phyloP scores from a whole-genome alignment of 2,797 vertebrate species.

The Centropyge bicolor region DNA sequence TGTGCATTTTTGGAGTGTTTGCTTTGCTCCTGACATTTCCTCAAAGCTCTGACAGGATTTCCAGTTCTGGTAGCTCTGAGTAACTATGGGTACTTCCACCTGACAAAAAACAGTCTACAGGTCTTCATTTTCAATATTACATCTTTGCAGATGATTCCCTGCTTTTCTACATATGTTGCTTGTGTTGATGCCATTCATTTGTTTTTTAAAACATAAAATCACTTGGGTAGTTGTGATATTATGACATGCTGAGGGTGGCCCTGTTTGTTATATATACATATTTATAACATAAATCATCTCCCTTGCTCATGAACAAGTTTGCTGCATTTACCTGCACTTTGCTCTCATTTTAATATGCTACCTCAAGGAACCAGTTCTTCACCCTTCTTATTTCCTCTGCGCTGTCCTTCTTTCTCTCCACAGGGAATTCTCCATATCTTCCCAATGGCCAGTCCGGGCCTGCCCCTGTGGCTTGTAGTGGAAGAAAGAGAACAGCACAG shows the following conservation, averaged over 20 bases:
- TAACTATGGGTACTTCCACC: no score
- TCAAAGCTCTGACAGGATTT: no score
- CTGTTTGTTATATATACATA: no score
- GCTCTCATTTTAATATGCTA: neutral
- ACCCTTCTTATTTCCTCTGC: neutral
- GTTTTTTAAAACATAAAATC: neutral
- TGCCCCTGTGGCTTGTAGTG: slow-evolving; percentile 19
- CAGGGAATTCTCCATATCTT: neutral
- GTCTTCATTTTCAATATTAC: no score
- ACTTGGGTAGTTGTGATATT: neutral
- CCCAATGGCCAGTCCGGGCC: neutral
- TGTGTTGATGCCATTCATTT: neutral
- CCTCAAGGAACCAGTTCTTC: neutral
- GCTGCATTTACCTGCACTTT: neutral
- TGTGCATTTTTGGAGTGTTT: no score
- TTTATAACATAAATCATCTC: neutral
- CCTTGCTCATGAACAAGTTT: neutral
- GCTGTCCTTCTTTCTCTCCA: neutral
- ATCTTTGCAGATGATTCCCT: no score
- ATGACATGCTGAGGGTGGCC: no score
- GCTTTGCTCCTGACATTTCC: no score
- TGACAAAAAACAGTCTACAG: no score
- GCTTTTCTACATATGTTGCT: no score
- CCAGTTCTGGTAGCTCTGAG: no score
- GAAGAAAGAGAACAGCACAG: slow-evolving; percentile 30